Base-by-base conservation (phyloP, 2,113 vertebrate species). In the Labeo rohita region DNA sequence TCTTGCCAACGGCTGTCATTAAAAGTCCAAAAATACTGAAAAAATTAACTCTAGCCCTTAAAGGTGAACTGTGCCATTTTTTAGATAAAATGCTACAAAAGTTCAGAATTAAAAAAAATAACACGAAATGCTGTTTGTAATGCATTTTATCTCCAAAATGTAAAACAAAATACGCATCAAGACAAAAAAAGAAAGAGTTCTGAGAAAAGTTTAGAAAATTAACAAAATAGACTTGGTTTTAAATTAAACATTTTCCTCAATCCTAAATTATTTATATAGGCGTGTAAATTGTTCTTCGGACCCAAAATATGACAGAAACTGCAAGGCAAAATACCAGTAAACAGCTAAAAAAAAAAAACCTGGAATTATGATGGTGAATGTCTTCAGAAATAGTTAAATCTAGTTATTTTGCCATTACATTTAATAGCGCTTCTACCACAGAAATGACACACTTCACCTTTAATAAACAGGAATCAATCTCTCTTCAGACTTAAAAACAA, bases 401-500 rank as follows among this genome's bases (percentile, higher is more conserved):
- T 10, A n/a, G 8, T 45, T 45, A 45, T 74, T 74, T 74, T 23
- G 13, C 18, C 43, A 74, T 74, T 47, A 47, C 21, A 23, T 49
- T 74, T 49, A 43, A 74, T 73, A 8, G 39, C 3, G 6, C 18
- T 45, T 73, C 39, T 45, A 18, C 16, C 18, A 43, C 18, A 21
- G 70, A 73, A 73, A 73, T 45, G 39, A n/a, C 39, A 74, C 43
- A 49, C 72, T 74, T 73, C 21, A 73, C 39, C 70, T 47, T 75
- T 75, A 75, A 75, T 75, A 50, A 75, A 75, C 45, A 49, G 70
- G 34, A 68, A 73, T 21, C 39, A 15, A 75, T 49, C 45, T 50
- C 45, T 50, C 72, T 47, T 47, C 72, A 23, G 28, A 28, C 28
- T 28, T 28, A 28, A 28, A 28, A 28, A 28, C 28, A 28, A 28